Conservation (phyloP, 2,888 invertebrate species). For the Ormyrus thymus region DNA sequence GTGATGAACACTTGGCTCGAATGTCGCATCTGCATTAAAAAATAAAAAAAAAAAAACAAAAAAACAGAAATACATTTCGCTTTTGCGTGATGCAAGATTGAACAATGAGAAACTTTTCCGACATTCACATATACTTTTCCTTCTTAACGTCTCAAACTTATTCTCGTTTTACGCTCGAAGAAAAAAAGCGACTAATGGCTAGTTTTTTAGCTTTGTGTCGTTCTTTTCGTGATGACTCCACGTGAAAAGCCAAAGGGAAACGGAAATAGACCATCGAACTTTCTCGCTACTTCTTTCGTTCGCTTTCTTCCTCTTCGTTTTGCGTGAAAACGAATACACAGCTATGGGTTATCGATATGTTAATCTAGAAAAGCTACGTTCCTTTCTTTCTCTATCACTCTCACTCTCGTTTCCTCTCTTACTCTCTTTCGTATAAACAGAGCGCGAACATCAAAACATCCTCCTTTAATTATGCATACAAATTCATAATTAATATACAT, state of each 20-base stretch:
- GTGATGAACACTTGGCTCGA: slow-evolving; percentile 15
- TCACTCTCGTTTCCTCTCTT: slow-evolving; percentile 35
- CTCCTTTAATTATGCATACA: slow-evolving; percentile 67
- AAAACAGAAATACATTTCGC: slow-evolving; percentile 1
- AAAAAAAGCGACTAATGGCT: slow-evolving; percentile 41
- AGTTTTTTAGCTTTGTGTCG: slow-evolving; percentile 31
- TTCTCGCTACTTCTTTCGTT: slow-evolving; percentile 16
- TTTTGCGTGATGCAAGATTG: slow-evolving; percentile 13
- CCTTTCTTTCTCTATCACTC: slow-evolving; percentile 36
- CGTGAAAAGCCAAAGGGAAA: background rate
- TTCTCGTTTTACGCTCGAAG: slow-evolving; percentile 29
- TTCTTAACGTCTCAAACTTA: slow-evolving; percentile 9
- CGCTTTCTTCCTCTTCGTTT: slow-evolving; percentile 38
- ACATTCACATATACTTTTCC: slow-evolving; percentile 36
- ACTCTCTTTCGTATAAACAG: slow-evolving; percentile 63
- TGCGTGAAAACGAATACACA: slow-evolving; percentile 58
- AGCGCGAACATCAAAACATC: slow-evolving; percentile 65
- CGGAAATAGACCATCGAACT: slow-evolving; percentile 16
- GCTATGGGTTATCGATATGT: slow-evolving; percentile 68
- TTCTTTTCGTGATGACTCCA: background rate
- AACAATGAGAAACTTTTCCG: slow-evolving; percentile 46
- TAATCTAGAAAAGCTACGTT: slow-evolving; percentile 66
- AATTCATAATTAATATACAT: slow-evolving; percentile 68
- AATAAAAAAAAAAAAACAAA: slow-evolving; percentile 15
- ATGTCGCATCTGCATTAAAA: slow-evolving; percentile 13